A percentile compares a stretch with the other conserved stretches of the same genome.
Evolutionary conservation across 2,797 vertebrate species (phyloP).

Genomic region (Sebastes iracundus): DNA sequence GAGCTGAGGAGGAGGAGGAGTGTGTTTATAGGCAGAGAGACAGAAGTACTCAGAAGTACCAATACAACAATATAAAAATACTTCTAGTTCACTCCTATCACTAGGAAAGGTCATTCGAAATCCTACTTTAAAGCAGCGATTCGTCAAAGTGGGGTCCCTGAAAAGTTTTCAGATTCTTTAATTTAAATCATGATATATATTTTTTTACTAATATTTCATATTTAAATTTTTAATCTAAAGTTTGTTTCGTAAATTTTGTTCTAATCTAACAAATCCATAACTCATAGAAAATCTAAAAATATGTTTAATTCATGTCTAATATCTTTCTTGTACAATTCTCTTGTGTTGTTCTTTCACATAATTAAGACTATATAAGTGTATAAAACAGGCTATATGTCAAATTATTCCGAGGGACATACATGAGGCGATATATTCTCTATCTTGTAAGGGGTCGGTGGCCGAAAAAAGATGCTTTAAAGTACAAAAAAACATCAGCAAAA

Average conservation of each 20-base stretch:
- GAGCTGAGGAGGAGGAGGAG: constrained; percentile 25
- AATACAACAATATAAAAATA: not conserved
- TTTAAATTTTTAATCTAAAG: no score
- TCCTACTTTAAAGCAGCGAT: not conserved
- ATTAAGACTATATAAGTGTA: no score
- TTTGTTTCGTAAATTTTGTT: not conserved
- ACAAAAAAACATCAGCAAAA: no score
- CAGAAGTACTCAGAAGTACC: not conserved
- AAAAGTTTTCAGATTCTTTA: no score
- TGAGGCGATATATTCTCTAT: not conserved
- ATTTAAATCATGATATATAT: no score
- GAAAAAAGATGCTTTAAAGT: not conserved
- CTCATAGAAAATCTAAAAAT: not conserved
- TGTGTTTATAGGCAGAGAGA: constrained; percentile 13
- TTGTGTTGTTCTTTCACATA: no score
- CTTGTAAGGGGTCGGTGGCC: fast-evolving
- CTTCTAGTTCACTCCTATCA: not conserved
- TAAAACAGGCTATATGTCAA: not conserved
- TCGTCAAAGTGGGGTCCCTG: no score
- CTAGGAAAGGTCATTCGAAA: not conserved
- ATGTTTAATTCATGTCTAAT: no score
- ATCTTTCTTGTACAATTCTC: no score
- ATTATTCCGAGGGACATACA: not conserved
- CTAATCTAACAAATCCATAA: not conserved
- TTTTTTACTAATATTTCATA: no score